Evolutionary conservation across 2,888 invertebrate genomes (phyloP), one percentile per base, ranked within the genome.

Genomic region (Ectropis crepuscularia): DNA sequence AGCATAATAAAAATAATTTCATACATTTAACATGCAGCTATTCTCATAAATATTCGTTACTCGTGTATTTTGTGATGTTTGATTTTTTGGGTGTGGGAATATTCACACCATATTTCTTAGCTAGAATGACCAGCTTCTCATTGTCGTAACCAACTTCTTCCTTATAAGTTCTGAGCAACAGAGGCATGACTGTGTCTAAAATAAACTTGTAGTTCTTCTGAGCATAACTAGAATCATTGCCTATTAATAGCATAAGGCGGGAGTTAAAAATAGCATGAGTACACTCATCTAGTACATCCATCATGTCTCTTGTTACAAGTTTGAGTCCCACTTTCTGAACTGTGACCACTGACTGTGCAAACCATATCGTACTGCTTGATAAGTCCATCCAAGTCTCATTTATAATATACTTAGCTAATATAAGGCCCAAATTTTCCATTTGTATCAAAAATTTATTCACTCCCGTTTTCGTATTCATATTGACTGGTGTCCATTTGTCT

Each of bases 401-500:
- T 71, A 93, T 95, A 57, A 95, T 92, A 82, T 94, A 96, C 76
- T 93, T 92, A 73, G 95, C 94, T 77, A 96, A 90, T 70, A 94
- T 93, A 75, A 97, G 91, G 69, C 96, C 96, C 81, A 95, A 91
- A 70, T 94, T 94, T 69, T 94, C 92, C 94, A 96, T 95, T 82
- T 96, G 96, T 66, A 94, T 93, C 70, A 96, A 85, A 81, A 95
- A 96, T 82, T 95, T 95, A 65, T 94, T 93, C 28, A 96, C 92
- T 60, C 94, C 95, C 16, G 94, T 94, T 86, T 95, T 95, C 6
- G 96, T 96, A 74, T 96, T 95, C 82, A 97, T 94, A 86, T 97
- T 97, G 57, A 95, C 94, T 0, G 97, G 97, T 42, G 95, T 95
- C 97, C 98, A 98, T 70, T 95, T 95, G 78, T 98, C 98, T 83